Evolutionary conservation across 2,113 vertebrate species (phyloP).

Genomic region (Heterotilapia buettikoferi): DNA sequence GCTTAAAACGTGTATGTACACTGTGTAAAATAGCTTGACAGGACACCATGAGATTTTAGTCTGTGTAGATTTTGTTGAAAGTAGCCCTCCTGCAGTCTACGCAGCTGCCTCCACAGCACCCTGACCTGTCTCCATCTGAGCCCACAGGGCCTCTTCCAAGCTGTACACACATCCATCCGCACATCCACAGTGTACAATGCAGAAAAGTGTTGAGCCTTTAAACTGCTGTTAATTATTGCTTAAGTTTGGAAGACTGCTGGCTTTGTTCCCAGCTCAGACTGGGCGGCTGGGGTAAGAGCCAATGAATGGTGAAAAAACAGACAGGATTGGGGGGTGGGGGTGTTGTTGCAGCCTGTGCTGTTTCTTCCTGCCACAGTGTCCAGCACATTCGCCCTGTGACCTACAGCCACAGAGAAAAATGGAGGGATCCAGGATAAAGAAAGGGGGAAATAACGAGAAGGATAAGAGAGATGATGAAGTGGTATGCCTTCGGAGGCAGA

Average conservation of each 20-base stretch:
- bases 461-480: background rate
- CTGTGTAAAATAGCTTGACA: background rate
- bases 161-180: constrained; percentile 2
- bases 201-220: background rate
- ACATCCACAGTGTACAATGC: background rate
- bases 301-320: constrained; percentile 24
- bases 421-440: background rate
- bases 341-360: background rate
- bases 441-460: background rate
- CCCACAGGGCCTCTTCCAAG: constrained; percentile 7
- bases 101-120: constrained; percentile 41
- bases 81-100: background rate
- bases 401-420: background rate
- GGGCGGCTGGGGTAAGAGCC: constrained; percentile 8
- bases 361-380: background rate
- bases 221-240: constrained; percentile 34
- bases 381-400: background rate
- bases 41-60: background rate
- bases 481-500: constrained; percentile 65
- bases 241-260: constrained; percentile 35
- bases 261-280: constrained; percentile 44
- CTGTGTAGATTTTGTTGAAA: background rate
- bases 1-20: background rate
- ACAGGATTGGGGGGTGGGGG: background rate
- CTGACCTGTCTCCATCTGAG: background rate